phyloP scores from a whole-genome alignment of 2,888 invertebrate genomes.

The Drosophila putrida region DNA sequence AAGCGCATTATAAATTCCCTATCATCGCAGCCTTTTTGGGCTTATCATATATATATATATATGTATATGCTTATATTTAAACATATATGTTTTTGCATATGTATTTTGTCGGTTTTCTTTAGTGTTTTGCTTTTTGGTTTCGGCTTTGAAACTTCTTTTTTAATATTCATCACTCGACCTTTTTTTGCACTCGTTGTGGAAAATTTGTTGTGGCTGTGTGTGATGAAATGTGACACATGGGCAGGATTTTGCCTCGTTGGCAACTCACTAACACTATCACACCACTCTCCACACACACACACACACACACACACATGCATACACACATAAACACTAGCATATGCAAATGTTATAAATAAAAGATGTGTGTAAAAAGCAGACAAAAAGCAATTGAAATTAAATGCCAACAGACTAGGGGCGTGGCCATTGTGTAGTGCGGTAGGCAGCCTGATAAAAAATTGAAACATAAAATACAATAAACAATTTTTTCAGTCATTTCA shows the following conservation, averaged over 20 bases:
- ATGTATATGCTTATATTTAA: slow-evolving; percentile 29
- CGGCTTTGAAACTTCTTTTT: slow-evolving; percentile 66
- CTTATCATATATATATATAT: slow-evolving; percentile 12
- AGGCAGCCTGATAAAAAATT: slow-evolving; percentile 65
- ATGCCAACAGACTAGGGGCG: slow-evolving; percentile 74
- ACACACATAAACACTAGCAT: slow-evolving; percentile 30
- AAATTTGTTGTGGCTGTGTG: slow-evolving; percentile 29
- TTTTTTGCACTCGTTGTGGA: slow-evolving; percentile 15
- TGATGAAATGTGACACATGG: slow-evolving; percentile 75
- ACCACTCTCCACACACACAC: neutral
- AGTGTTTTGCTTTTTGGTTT: slow-evolving; percentile 41
- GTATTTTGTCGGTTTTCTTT: slow-evolving; percentile 27
- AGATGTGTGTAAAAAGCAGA: slow-evolving; percentile 58
- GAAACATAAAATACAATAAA: slow-evolving; percentile 75
- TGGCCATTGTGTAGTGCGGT: slow-evolving; percentile 59
- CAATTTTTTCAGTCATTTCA: slow-evolving; percentile 63
- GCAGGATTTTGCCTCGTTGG: slow-evolving; percentile 75
- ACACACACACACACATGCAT: slow-evolving; percentile 14
- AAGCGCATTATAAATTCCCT: slow-evolving; percentile 28
- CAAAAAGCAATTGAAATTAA: slow-evolving; percentile 77
- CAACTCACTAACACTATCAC: slow-evolving; percentile 46
- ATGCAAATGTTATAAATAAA: slow-evolving; percentile 73
- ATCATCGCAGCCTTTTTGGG: slow-evolving; percentile 7
- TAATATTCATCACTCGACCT: slow-evolving; percentile 67
- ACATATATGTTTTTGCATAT: neutral